phyloP scores from a whole-genome alignment of 2,797 vertebrate species.

The Gymnothorax javanicus region DNA sequence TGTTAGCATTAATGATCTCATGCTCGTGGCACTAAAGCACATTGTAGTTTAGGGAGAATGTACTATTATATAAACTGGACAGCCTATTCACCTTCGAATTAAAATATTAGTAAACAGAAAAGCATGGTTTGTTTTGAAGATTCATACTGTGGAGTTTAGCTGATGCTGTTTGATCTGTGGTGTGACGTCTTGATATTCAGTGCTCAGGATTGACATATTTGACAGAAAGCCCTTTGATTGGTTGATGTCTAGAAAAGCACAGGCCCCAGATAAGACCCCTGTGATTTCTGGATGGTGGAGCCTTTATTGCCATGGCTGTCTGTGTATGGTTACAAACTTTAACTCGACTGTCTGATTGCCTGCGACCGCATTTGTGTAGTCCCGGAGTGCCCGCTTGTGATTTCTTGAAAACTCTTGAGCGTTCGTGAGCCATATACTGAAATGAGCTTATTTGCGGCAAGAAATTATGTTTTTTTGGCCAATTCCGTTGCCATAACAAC shows the following conservation, averaged over 20 bases:
- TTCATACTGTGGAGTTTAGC: slow-evolving; percentile 47
- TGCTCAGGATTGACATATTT: background rate
- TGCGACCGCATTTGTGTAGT: too few species aligned
- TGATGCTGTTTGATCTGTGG: slow-evolving; percentile 44
- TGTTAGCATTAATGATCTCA: background rate
- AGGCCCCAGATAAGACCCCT: background rate
- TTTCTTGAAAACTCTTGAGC: too few species aligned
- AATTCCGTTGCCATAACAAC: too few species aligned
- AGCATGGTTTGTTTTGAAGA: slow-evolving; percentile 47
- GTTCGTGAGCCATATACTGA: too few species aligned
- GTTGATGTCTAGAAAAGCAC: background rate
- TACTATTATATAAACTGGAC: background rate
- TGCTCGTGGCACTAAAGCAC: background rate
- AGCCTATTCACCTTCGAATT: background rate
- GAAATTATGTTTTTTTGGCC: too few species aligned
- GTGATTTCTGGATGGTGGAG: background rate
- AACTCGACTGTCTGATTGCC: background rate
- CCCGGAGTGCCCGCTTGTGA: too few species aligned
- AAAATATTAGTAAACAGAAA: slow-evolving; percentile 5
- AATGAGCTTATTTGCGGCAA: too few species aligned
- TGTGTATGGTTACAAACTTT: background rate
- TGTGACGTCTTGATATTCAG: slow-evolving; percentile 38
- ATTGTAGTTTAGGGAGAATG: background rate
- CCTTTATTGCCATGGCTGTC: background rate
- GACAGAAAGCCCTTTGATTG: background rate